phyloP scores from a whole-genome alignment of 1,140 invertebrate species.

The Pemphigus obesinymphae region DNA sequence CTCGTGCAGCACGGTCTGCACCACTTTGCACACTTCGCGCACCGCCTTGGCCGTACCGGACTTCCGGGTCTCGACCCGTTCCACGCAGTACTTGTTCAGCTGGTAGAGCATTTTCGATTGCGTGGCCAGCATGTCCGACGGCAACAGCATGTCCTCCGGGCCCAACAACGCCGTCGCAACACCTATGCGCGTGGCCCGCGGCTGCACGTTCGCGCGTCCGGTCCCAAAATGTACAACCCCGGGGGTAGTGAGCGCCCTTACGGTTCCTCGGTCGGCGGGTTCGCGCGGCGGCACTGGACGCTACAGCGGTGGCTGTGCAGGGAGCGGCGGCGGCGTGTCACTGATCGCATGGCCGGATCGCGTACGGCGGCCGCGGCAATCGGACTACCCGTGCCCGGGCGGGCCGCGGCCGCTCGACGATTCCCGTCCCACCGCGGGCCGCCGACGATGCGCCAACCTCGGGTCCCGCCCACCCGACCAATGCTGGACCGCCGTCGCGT shows the following conservation, averaged over 20 bases:
- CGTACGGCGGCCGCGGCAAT: background rate
- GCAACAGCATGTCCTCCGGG: constrained; percentile 65
- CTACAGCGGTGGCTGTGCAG: background rate
- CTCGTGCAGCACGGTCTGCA: constrained; percentile 92
- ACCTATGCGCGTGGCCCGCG: too few relatives aligned
- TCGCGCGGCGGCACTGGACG: too few relatives aligned
- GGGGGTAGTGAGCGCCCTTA: too few relatives aligned
- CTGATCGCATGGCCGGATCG: background rate
- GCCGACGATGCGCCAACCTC: too few relatives aligned
- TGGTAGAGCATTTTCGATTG: constrained; percentile 88
- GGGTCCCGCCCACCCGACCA: constrained; percentile 11
- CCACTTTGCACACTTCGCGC: constrained; percentile 85
- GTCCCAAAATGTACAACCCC: too few relatives aligned
- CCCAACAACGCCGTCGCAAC: background rate
- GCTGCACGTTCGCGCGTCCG: background rate
- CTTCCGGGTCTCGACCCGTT: constrained; percentile 80
- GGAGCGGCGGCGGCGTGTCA: background rate
- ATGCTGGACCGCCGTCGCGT: background rate
- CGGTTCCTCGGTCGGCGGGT: background rate
- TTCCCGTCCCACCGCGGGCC: constrained; percentile 13
- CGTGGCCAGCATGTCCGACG: constrained; percentile 75
- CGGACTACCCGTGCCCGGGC: background rate
- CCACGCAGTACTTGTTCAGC: constrained; percentile 89
- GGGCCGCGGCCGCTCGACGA: background rate
- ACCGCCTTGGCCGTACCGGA: constrained; percentile 79